These are phyloP conservation scores for Idaea dimidiata DNA, from an alignment of 2,888 invertebrate genomes.

Conservation along the genomic window DNA sequence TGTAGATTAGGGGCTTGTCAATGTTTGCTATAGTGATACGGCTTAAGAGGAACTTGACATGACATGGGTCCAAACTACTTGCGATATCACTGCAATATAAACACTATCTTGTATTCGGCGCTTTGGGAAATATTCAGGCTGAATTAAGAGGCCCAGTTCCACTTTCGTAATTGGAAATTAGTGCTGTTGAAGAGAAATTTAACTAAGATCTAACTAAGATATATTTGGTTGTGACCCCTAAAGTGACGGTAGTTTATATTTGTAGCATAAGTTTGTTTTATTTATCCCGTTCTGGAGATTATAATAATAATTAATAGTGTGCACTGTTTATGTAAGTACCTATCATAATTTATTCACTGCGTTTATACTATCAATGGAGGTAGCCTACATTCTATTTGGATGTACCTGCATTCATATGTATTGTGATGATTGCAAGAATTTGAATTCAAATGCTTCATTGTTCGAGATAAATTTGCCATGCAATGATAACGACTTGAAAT, in stretches of 20 bases:
- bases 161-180: slow-evolving; percentile 2
- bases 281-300: neutral
- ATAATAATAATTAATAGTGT: neutral
- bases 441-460: neutral
- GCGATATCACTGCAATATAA: slow-evolving; percentile 45
- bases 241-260: neutral
- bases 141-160: slow-evolving; percentile 1
- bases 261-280: neutral
- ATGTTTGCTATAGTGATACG: slow-evolving; percentile 42
- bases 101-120: neutral
- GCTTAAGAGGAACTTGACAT: slow-evolving; percentile 60
- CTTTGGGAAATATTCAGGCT: slow-evolving; percentile 1
- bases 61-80: slow-evolving; percentile 60
- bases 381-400: neutral
- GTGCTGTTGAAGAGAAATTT: neutral
- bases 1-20: slow-evolving; percentile 4
- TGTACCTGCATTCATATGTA: neutral
- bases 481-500: neutral
- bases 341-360: neutral
- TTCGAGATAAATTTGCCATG: neutral
- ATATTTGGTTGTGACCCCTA: neutral
- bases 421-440: neutral
- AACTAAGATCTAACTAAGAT: neutral
- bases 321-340: neutral
- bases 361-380: neutral